These are phyloP conservation scores for Macrophya alboannulata DNA, from an alignment of 2,888 invertebrate genomes.

Conservation along the genomic window DNA sequence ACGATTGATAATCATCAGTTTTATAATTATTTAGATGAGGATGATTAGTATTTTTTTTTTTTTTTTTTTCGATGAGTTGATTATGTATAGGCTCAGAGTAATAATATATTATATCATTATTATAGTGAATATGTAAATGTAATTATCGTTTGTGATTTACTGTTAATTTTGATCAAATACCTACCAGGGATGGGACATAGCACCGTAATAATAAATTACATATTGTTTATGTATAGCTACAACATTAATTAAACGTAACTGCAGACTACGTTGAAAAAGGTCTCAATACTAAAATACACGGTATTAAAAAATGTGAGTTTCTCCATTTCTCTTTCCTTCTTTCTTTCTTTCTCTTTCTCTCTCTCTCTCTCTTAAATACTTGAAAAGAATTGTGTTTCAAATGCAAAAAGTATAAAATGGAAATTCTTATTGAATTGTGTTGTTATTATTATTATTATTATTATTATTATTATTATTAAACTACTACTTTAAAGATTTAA, in stretches of 20 bases:
- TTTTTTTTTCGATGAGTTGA: not conserved
- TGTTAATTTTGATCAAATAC: slow-evolving; percentile 26
- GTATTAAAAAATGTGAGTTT: slow-evolving; percentile 62
- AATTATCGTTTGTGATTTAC: slow-evolving; percentile 31
- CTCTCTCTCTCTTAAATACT: not conserved
- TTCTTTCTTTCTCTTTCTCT: not conserved
- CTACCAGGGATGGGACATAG: slow-evolving; percentile 61
- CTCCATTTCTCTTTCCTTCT: slow-evolving; percentile 57
- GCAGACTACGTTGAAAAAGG: slow-evolving; percentile 54
- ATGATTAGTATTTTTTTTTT: not conserved
- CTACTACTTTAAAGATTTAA: slow-evolving; percentile 36
- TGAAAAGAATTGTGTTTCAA: slow-evolving; percentile 40
- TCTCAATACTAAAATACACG: slow-evolving; percentile 62
- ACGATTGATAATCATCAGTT: not conserved
- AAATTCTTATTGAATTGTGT: slow-evolving; percentile 19
- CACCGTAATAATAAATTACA: slow-evolving; percentile 60
- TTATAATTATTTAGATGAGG: not conserved
- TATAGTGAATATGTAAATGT: not conserved
- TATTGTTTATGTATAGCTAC: slow-evolving; percentile 49
- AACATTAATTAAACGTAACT: slow-evolving; percentile 55
- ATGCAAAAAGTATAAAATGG: slow-evolving; percentile 56
- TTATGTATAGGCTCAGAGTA: slow-evolving; percentile 11
- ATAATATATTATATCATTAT: not conserved
- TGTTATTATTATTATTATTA: slow-evolving; percentile 33
- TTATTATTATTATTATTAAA: slow-evolving; percentile 15